phyloP scores from a whole-genome alignment of 2,113 vertebrate genomes.

The Brienomyrus brachyistius region DNA sequence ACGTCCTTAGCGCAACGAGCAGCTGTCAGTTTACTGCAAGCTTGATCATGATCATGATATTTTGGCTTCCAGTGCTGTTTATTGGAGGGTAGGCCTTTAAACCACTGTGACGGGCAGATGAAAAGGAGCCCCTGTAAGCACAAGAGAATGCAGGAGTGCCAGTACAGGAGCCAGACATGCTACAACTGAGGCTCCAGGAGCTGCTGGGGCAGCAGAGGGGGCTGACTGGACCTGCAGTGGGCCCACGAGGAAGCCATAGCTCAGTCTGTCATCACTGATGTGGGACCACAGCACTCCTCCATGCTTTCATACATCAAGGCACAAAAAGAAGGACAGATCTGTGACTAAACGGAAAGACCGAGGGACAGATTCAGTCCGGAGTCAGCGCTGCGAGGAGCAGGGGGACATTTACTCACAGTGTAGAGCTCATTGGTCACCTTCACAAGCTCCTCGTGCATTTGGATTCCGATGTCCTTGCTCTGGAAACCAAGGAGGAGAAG shows the following conservation, averaged over 20 bases:
- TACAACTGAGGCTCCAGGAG: background rate
- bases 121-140: background rate
- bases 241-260: background rate
- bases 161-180: background rate
- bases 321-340: background rate
- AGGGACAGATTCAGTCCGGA: background rate
- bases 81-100: background rate
- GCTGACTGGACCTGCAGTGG: background rate
- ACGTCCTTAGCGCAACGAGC: background rate
- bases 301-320: background rate
- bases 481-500: constrained; percentile 51
- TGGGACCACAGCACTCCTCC: background rate
- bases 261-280: background rate
- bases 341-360: background rate
- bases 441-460: constrained; percentile 97
- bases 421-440: constrained; percentile 98
- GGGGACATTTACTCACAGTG: constrained; percentile 73
- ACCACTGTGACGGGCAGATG: background rate
- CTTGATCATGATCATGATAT: background rate
- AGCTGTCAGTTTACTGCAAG: background rate
- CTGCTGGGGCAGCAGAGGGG: background rate
- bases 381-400: background rate
- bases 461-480: constrained; percentile 97
- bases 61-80: background rate
- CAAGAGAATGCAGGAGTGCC: background rate